These are phyloP conservation scores for Pseudobourletiella spinata DNA, from an alignment of 1,140 invertebrate species.

Conservation along the genomic window DNA sequence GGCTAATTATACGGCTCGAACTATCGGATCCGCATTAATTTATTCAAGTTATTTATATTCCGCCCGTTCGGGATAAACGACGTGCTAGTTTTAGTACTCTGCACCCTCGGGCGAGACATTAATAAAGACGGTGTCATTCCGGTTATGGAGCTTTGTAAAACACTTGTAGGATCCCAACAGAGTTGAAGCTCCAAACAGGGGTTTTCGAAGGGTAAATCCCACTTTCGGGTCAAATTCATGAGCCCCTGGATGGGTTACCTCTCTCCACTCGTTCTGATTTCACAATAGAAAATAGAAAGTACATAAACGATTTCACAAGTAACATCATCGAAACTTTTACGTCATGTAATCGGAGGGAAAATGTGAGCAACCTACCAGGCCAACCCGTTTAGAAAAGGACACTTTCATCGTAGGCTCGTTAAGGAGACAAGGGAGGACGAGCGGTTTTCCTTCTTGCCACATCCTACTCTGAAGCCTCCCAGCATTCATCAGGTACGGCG, in stretches of 20 bases:
- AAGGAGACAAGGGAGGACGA: not conserved
- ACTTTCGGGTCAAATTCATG: not conserved
- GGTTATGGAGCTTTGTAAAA: not conserved
- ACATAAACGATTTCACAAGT: too few species aligned
- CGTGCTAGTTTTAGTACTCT: too few species aligned
- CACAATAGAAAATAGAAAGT: too few species aligned
- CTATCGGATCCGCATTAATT: too few species aligned
- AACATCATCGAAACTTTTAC: too few species aligned
- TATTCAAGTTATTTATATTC: too few species aligned
- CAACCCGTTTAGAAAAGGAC: not conserved
- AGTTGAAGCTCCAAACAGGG: not conserved
- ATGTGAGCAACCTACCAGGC: not conserved
- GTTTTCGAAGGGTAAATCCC: not conserved
- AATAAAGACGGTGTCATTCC: conserved; percentile 4
- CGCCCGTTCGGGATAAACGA: too few species aligned
- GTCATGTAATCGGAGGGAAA: too few species aligned
- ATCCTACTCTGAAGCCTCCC: not conserved
- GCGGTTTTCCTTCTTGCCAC: not conserved
- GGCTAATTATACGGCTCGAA: not conserved
- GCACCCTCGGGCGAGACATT: not conserved
- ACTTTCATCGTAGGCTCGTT: conserved; percentile 1
- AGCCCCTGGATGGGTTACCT: not conserved
- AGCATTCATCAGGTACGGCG: not conserved
- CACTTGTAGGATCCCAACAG: conserved; percentile 5
- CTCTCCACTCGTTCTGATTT: conserved; percentile 3